These are phyloP conservation scores for Serilophus lunatus DNA, from an alignment of 2,113 vertebrate genomes.

Conservation along the genomic window DNA sequence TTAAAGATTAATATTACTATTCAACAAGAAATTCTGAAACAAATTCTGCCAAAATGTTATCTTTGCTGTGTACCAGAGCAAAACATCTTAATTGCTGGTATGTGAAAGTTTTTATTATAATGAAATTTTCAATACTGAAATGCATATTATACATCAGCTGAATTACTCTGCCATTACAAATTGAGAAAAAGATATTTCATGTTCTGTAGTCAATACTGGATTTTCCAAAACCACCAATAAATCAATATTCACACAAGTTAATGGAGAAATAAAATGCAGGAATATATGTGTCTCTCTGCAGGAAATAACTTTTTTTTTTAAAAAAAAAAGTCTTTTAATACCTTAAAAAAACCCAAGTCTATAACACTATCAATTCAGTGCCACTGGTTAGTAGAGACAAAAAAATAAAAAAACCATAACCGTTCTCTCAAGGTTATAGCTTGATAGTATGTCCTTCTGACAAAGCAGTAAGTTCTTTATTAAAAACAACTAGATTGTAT, in stretches of 20 bases:
- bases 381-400: neutral
- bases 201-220: neutral
- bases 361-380: neutral
- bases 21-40: neutral
- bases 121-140: neutral
- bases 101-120: neutral
- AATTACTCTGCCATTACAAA: neutral
- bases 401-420: neutral
- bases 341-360: neutral
- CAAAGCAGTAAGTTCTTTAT: neutral
- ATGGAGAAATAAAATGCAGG: neutral
- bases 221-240: neutral
- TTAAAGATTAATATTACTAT: neutral
- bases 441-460: neutral
- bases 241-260: neutral
- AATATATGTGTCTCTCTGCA: neutral
- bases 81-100: neutral
- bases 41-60: neutral
- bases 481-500: neutral
- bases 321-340: neutral
- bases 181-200: slow-evolving; percentile 13
- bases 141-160: neutral
- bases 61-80: neutral
- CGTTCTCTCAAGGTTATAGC: neutral
- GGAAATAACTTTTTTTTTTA: neutral